Evolutionary conservation across 2,797 vertebrate genomes (phyloP), one percentile per base, ranked within the genome.

Genomic region (Epinephelus awoara): DNA sequence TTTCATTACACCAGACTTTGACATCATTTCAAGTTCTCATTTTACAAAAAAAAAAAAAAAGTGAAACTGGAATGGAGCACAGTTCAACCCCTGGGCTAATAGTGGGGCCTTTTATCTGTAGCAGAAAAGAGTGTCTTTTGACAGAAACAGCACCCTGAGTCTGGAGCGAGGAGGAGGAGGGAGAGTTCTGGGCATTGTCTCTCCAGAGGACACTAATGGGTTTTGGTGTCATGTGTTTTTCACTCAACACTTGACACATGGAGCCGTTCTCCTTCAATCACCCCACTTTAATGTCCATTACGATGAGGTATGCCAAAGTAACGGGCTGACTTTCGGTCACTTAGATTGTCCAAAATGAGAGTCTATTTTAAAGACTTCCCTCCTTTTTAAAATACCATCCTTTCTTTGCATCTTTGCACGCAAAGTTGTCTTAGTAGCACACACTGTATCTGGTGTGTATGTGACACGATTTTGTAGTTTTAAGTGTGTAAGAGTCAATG

Each of bases 161-260:
- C 82, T 85, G 88, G 56, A 86, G 88, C 51, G 76, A 74, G 62
- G 83, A 66, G 77, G 49, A 51, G 83, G 72, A 74, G 79, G 95
- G 94, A 92, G 92, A 94, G 94, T 96, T 96, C 96, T 95, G 96
- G 93, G 93, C 94, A 97, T 96, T 96, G 96, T 97, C 96, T 96
- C 94, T 95, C 95, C 88, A 91, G 94, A 94, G 95, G 95, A 96
- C 94, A 80, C 94, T 98, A 98, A 98, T 97, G 96, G 91, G 77
- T 97, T 97, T 96, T 95, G 95, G 96, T 96, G 96, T 96, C 95
- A 95, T 95, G 94, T 91, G 92, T 95, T 95, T 95, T 95, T 96
- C 96, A 96, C 94, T 96, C 96, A 95, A 80, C 89, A 85, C 90
- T 94, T 97, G 96, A 97, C 97, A 96, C 91, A 93, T 93, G 94